Base-by-base conservation (phyloP, 2,888 invertebrate genomes). In the Metellina segmentata region DNA sequence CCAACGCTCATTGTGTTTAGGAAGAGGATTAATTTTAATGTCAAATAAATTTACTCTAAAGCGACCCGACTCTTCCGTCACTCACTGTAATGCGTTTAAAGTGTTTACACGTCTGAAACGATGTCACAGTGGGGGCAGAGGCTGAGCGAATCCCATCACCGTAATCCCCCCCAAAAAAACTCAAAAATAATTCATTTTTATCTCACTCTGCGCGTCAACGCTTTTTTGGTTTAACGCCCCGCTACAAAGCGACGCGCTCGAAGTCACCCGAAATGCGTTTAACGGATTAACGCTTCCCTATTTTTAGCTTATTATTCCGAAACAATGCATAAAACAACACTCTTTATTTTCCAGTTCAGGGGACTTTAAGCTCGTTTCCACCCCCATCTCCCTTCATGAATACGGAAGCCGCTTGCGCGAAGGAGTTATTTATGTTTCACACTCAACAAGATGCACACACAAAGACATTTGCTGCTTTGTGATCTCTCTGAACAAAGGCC, bases 271-370 rank as follows among this genome's bases (percentile, higher is more conserved):
- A 90, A 90, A 81, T 81, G 81, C 75, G 20, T 90, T 90, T 90
- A 85, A 81, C 71, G 81, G 86, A 86, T 91, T 91, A 86, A 74
- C 69, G 34, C 78, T 69, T 83, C 70, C 34, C 78, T 82, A 77
- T 77, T 81, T 51, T 89, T 75, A 51, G 49, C 82, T 83, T 89
- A 89, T 89, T 89, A 83, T 83, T 78, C 48, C 52, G 34, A 49
- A 70, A 61, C 78, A 86, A 86, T 49, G 78, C 86, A 34, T 70
- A 19, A 52, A 69, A 78, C 70, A 78, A 78, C 34, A 70, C 61
- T 19, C 70, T 86, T 78, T 78, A 72, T 86, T 51, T 74, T 34
- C 1, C 6, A 53, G 49, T 53, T 16, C 9, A 19, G 8, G n/a
- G 71, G 70, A 48, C 70, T 70, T 70, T 78, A 86, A 86, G 69